A percentile compares a stretch with the other conserved stretches of the same genome.
Evolutionary conservation across 2,888 invertebrate genomes (phyloP).

Genomic region (Eristalinus sepulchralis): DNA sequence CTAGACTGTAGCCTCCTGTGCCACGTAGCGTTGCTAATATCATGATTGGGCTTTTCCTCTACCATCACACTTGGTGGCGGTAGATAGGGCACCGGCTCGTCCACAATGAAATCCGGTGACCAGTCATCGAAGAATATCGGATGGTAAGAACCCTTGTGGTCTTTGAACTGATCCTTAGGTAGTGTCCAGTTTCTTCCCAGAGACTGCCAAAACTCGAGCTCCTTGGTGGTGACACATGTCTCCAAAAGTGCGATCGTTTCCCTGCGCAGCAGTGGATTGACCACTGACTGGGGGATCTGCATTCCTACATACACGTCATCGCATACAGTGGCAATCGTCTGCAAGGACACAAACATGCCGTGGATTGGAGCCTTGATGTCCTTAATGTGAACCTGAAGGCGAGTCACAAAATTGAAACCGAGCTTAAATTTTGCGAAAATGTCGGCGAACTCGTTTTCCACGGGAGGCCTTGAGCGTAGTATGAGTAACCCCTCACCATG

Average conservation of each 20-base stretch:
- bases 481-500: constrained; percentile 95
- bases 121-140: constrained; percentile 98
- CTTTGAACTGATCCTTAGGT: constrained; percentile 96
- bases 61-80: constrained; percentile 77
- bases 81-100: constrained; percentile 85
- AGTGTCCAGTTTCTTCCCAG: constrained; percentile 97
- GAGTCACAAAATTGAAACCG: constrained; percentile 96
- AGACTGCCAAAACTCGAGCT: constrained; percentile 97
- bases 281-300: constrained; percentile 91
- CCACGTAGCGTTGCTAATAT: constrained; percentile 82
- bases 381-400: constrained; percentile 97
- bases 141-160: constrained; percentile 93
- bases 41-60: constrained; percentile 37
- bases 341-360: constrained; percentile 97
- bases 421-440: constrained; percentile 99
- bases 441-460: constrained; percentile 97
- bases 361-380: constrained; percentile 98
- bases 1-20: constrained; percentile 86
- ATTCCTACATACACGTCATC: constrained; percentile 92
- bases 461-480: constrained; percentile 96
- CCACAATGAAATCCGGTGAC: constrained; percentile 93
- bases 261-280: constrained; percentile 93
- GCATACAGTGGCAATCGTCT: constrained; percentile 97
- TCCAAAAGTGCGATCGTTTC: constrained; percentile 96
- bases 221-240: constrained; percentile 97